These are phyloP conservation scores for Pogonomyrmex californicus DNA, from an alignment of 1,140 invertebrate genomes.

Conservation along the genomic window DNA sequence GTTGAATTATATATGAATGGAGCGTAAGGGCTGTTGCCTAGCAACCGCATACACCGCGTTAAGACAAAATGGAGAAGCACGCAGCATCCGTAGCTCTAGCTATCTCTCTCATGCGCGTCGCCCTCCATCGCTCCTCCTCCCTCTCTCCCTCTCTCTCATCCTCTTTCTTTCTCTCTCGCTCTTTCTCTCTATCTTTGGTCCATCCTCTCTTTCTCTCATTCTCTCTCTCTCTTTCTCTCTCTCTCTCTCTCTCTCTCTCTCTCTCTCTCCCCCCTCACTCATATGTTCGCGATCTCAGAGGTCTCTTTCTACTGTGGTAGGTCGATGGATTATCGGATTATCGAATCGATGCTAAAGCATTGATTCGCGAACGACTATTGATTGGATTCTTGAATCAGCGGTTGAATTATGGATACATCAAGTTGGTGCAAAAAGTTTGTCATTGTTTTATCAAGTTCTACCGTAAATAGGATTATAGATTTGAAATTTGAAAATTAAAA, in stretches of 20 bases:
- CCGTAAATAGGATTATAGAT: constrained; percentile 16
- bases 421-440: constrained; percentile 15
- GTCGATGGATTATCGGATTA: constrained; percentile 32
- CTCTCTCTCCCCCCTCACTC: not conserved
- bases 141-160: constrained; percentile 28
- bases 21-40: constrained; percentile 87
- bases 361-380: constrained; percentile 37
- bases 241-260: constrained; percentile 1
- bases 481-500: constrained; percentile 35
- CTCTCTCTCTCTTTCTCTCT: constrained; percentile 18
- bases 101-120: constrained; percentile 46
- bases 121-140: constrained; percentile 42
- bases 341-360: constrained; percentile 11
- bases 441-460: constrained; percentile 36
- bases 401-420: constrained; percentile 20
- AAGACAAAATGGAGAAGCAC: constrained; percentile 87
- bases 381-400: constrained; percentile 8
- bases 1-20: constrained; percentile 87
- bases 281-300: not conserved
- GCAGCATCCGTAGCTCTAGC: constrained; percentile 72
- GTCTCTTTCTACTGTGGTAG: not conserved
- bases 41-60: constrained; percentile 86
- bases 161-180: not conserved
- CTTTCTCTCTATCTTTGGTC: not conserved
- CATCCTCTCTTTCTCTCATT: not conserved